These are phyloP conservation scores for Leptinotarsa defecta DNA, from an alignment of 1,140 invertebrate genomes.

Conservation along the genomic window DNA sequence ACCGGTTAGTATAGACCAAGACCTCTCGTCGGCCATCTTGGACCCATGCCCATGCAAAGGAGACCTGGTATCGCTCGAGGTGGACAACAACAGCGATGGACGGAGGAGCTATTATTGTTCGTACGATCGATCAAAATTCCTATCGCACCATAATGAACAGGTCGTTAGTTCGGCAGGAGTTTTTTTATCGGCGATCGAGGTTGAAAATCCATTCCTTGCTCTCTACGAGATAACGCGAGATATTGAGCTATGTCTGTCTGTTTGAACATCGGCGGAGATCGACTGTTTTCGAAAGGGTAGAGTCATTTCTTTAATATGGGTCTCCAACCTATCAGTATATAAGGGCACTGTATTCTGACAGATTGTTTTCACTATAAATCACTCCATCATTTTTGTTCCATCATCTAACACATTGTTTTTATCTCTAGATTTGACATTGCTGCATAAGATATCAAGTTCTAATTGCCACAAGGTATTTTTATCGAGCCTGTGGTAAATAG, in stretches of 20 bases:
- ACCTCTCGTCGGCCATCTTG: constrained; percentile 48
- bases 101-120: constrained; percentile 18
- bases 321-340: too few species aligned
- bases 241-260: background rate
- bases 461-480: too few species aligned
- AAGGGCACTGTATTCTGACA: too few species aligned
- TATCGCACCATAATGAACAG: constrained; percentile 28
- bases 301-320: too few species aligned
- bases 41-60: constrained; percentile 29
- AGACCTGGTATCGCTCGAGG: constrained; percentile 27
- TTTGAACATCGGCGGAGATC: background rate
- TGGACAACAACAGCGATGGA: constrained; percentile 25
- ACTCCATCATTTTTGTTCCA: too few species aligned
- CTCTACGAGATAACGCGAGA: background rate
- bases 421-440: too few species aligned
- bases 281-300: too few species aligned
- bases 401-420: too few species aligned
- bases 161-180: constrained; percentile 13
- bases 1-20: constrained; percentile 50
- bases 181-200: constrained; percentile 13
- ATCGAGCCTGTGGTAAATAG: too few species aligned
- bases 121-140: constrained; percentile 29
- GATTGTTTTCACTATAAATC: too few species aligned
- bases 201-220: background rate
- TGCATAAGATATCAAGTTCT: too few species aligned